Evolutionary conservation across 2,888 invertebrate species (phyloP), one percentile per base, ranked within the genome.

Genomic region (Dryococelus australis): DNA sequence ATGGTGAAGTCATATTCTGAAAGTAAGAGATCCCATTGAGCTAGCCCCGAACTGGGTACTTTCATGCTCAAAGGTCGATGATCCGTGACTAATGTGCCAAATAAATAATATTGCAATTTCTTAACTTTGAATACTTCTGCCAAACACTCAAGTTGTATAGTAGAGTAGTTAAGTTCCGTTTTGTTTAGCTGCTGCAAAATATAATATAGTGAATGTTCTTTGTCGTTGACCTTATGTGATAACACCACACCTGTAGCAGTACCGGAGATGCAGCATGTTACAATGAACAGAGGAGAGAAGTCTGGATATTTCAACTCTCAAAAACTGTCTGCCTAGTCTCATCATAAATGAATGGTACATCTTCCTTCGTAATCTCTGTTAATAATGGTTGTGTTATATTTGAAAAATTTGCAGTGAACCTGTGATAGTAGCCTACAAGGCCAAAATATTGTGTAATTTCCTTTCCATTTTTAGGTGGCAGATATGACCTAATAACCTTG

Each of bases 371-470:
- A 5, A 91, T 86, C 0, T 84, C 26, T 4, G 90, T 90, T 4
- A 91, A 80, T 26, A 91, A 90, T n/a, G n/a, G n/a, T 85, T 89
- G 89, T 0, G 90, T 89, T 13, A 90, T 89, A 10, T 89, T 86
- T 0, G 90, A 87, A 87, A 91, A 90, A 3, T 90, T 87, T 16
- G 80, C 53, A 27, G 91, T 91, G 84, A 90, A 91, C 85, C 90
- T 88, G 10, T 91, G 35, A 81, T 91, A 91, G 89, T 90, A 92
- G 0, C 90, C 89, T 12, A 88, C 88, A 0, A 91, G 43, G 26
- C 90, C 91, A 0, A 47, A 16, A 47, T 5, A 47, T 47, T 47
- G 47, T 47, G 5, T 47, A 13, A 47, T 16, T 5, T 47, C 47
- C 8, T 47, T 47, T 13, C 10, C 47, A 47, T 47, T 47, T 16